These are phyloP conservation scores for Salvelinus namaycush DNA, from an alignment of 2,113 vertebrate species.

Conservation along the genomic window DNA sequence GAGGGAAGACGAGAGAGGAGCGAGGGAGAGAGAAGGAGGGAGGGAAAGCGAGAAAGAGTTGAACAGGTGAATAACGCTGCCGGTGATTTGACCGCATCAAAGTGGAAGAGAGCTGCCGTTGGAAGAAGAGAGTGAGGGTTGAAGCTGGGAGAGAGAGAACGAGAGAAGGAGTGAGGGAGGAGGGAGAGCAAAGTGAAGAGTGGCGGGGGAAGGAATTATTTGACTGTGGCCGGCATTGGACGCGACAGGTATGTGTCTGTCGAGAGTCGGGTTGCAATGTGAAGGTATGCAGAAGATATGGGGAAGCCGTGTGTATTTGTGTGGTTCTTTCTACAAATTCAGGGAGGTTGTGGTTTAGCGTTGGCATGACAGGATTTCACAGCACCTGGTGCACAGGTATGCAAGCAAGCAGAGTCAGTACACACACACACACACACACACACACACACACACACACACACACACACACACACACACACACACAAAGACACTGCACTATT, in stretches of 20 bases:
- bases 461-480: not conserved
- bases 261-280: slow-evolving; percentile 25
- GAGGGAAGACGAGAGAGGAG: slow-evolving; percentile 14
- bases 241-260: slow-evolving; percentile 55
- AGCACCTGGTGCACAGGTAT: slow-evolving; percentile 8
- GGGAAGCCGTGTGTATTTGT: slow-evolving; percentile 13
- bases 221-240: slow-evolving; percentile 34
- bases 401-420: not conserved
- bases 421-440: not conserved
- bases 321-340: not conserved
- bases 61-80: slow-evolving; percentile 60
- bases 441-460: not conserved
- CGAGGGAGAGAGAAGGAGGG: not conserved
- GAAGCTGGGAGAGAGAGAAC: not conserved
- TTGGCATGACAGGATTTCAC: not conserved
- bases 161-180: slow-evolving; percentile 8
- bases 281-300: slow-evolving; percentile 22
- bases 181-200: slow-evolving; percentile 22
- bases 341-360: not conserved
- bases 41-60: slow-evolving; percentile 31
- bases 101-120: slow-evolving; percentile 9
- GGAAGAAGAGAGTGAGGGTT: slow-evolving; percentile 29
- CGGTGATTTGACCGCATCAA: not conserved
- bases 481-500: not conserved
- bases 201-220: slow-evolving; percentile 36